These are phyloP conservation scores for Eucera pruinosa DNA, from an alignment of 2,888 invertebrate genomes.

Conservation along the genomic window DNA sequence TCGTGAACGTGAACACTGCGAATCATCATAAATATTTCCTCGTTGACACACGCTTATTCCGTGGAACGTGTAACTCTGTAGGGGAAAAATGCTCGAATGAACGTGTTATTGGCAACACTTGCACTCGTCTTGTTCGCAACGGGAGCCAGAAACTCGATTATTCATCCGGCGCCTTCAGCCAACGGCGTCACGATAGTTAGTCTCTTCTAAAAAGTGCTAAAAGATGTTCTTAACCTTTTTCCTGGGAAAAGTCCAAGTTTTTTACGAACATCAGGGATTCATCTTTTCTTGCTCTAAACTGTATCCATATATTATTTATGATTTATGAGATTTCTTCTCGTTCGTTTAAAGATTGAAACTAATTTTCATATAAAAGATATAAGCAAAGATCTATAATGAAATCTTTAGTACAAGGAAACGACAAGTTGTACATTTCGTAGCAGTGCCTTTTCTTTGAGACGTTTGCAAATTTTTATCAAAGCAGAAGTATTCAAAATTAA, in stretches of 20 bases:
- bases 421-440: too few species aligned
- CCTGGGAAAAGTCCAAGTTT: too few species aligned
- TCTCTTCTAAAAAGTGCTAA: conserved; percentile 1
- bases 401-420: too few species aligned
- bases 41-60: conserved; percentile 1
- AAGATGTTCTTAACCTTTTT: conserved; percentile 6
- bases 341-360: too few species aligned
- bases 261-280: background rate
- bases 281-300: background rate
- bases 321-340: too few species aligned
- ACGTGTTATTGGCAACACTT: background rate
- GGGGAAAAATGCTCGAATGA: conserved; percentile 9
- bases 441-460: too few species aligned
- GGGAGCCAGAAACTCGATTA: conserved; percentile 21
- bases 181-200: background rate
- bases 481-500: too few species aligned
- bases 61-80: background rate
- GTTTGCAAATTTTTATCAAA: too few species aligned
- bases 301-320: too few species aligned
- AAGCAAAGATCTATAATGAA: too few species aligned
- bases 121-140: background rate
- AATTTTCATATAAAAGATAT: too few species aligned
- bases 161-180: conserved; percentile 23
- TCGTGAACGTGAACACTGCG: conserved; percentile 6
- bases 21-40: conserved; percentile 27